A percentile compares a stretch with the other conserved stretches of the same genome.
These are phyloP conservation scores for Thripadectes ignobilis DNA, from an alignment of 2,797 vertebrate genomes.

Conservation along the genomic window DNA sequence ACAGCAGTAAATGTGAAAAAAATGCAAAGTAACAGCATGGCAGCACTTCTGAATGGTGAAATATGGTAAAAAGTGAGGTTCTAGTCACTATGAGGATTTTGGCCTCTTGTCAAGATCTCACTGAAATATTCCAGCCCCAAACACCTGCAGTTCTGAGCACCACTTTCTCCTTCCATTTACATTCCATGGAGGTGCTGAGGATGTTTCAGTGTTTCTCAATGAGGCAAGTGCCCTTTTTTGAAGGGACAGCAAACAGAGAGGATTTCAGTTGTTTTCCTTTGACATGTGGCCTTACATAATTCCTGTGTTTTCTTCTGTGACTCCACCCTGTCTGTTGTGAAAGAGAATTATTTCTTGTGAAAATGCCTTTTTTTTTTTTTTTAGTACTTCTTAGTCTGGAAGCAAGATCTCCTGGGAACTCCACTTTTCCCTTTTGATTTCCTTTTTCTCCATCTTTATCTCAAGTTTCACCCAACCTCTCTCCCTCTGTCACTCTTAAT, in stretches of 20 bases:
- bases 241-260: constrained; percentile 35
- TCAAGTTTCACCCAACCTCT: neutral
- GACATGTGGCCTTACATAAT: constrained; percentile 41
- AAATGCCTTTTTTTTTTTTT: neutral
- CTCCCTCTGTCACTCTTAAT: neutral
- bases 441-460: neutral
- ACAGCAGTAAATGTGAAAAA: neutral
- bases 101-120: neutral
- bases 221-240: neutral
- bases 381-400: neutral
- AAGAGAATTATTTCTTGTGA: constrained; percentile 20
- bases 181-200: neutral
- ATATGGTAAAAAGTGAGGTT: neutral
- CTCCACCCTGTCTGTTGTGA: constrained; percentile 13
- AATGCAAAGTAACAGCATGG: neutral
- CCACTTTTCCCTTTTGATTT: neutral
- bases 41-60: neutral
- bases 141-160: neutral
- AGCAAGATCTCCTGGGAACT: neutral
- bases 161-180: neutral
- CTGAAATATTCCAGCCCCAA: neutral
- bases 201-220: neutral
- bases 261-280: constrained; percentile 25
- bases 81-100: neutral
- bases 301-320: neutral